These are phyloP conservation scores for Microplitis mediator DNA, from an alignment of 1,140 invertebrate species.

Conservation along the genomic window DNA sequence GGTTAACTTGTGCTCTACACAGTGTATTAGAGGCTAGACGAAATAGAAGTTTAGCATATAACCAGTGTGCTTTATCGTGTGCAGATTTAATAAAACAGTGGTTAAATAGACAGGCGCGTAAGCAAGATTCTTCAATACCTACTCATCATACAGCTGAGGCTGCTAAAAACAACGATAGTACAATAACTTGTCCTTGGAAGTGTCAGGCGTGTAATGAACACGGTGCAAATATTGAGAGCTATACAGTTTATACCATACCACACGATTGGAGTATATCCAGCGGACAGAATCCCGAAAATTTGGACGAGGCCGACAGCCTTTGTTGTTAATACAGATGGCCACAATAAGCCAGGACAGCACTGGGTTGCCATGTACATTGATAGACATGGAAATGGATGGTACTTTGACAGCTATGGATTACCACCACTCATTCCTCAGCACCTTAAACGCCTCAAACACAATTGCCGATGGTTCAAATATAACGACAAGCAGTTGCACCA, in stretches of 20 bases:
- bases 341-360: constrained; percentile 20
- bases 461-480: no score
- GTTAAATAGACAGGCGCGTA: neutral
- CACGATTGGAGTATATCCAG: neutral
- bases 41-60: neutral
- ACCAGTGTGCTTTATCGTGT: neutral
- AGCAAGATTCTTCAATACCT: neutral
- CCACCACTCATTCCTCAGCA: no score
- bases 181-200: neutral
- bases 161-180: neutral
- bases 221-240: neutral
- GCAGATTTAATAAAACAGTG: no score
- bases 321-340: neutral
- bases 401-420: no score
- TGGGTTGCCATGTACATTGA: no score
- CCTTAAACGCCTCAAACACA: no score
- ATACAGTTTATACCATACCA: neutral
- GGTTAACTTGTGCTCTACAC: neutral
- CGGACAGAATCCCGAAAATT: neutral
- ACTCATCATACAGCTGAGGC: neutral
- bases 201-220: neutral
- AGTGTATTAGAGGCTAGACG: neutral
- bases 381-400: no score
- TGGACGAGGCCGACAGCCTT: neutral
- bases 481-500: no score